Evolutionary conservation across 2,113 vertebrate species (phyloP), one percentile per base, ranked within the genome.

Genomic region (Indri indri): DNA sequence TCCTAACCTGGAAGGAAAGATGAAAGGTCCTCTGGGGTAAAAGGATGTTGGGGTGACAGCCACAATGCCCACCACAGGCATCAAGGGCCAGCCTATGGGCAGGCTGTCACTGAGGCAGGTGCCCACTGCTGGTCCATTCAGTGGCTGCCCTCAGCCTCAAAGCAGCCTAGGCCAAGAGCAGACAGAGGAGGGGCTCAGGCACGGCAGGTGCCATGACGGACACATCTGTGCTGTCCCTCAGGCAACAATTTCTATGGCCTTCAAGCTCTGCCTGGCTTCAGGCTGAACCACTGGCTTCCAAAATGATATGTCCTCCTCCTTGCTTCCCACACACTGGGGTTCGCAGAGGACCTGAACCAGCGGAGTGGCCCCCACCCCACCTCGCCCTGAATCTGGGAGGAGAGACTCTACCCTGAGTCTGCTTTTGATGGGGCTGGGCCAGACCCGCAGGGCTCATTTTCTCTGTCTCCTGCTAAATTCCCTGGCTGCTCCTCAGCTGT

Each of bases 381-480:
- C 71, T 85, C 82, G 95, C 73, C 40, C 74, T 20, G 68, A 89
- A 32, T 93, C 86, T 82, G 82, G 96, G 93, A 91, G 63, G 89
- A 81, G 87, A 97, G 96, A 74, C 79, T 94, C 76, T 94, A 90
- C 90, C 92, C 50, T 20, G 73, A 70, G 94, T 96, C 96, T 98
- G 97, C 97, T 97, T 95, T 95, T 95, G 89, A 97, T 97, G 97
- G 97, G 96, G 45, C 96, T 45, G 77, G 45, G 96, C 97, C 96
- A 97, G 97, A 97, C 83, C 96, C 81, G 2, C 95, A 97, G 94
- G 97, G 90, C 93, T 97, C 97, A 96, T 98, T 98, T 98, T 96
- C 94, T 97, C 95, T 95, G 96, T 98, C 96, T 98, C 98, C 94
- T 94, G 82, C 94, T 94, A 66, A 97, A 97, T 97, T 97, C 97